Percentiles rank a stretch among this genome's conserved stretches.
Evolutionary conservation across 2,797 vertebrate species (phyloP).

Genomic region (Clamator glandarius): DNA sequence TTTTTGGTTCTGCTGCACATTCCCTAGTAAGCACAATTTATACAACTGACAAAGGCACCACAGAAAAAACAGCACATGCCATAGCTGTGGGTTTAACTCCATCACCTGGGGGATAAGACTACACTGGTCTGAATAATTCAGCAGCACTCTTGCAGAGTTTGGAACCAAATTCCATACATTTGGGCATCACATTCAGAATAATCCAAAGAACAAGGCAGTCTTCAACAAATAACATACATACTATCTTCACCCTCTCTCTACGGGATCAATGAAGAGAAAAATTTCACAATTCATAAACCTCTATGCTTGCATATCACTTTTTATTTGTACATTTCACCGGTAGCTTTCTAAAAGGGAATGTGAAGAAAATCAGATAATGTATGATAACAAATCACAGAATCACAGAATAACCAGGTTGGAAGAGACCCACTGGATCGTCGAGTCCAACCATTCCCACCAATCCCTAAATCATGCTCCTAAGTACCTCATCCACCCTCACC

Average conservation of each 20-base stretch:
- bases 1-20: not conserved
- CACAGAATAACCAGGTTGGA: no score
- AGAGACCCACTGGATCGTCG: no score
- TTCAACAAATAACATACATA: not conserved
- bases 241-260: not conserved
- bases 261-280: not conserved
- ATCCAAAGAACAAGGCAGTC: not conserved
- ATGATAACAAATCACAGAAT: no score
- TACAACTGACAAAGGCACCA: not conserved
- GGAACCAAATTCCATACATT: not conserved
- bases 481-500: no score
- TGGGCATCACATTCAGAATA: not conserved
- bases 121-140: not conserved
- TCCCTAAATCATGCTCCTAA: no score
- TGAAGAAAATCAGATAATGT: rapidly evolving
- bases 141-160: not conserved
- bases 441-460: no score
- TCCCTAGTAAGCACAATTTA: not conserved
- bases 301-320: not conserved
- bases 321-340: not conserved
- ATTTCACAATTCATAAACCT: not conserved
- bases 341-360: not conserved
- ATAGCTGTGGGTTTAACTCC: not conserved
- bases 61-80: not conserved
- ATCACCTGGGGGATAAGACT: not conserved